Percentiles rank a stretch among this genome's conserved stretches.
Evolutionary conservation across 2,797 vertebrate genomes (phyloP).

Genomic region (Urosaurus nigricauda): DNA sequence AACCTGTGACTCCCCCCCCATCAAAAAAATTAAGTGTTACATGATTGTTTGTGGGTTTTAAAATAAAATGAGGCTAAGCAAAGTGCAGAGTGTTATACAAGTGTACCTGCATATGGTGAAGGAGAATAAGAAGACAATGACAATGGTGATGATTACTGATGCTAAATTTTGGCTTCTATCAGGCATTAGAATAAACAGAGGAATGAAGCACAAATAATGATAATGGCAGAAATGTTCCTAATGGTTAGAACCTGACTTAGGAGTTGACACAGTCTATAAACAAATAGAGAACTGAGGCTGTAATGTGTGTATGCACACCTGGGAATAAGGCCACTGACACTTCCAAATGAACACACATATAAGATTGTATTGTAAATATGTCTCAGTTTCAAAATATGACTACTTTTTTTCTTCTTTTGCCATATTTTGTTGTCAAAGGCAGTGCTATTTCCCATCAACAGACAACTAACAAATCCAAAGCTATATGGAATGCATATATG

Average conservation of each 20-base stretch:
- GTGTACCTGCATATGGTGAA: neutral
- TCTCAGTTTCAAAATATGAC: neutral
- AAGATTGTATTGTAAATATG: neutral
- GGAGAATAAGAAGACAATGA: neutral
- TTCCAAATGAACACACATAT: neutral
- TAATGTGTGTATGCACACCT: neutral
- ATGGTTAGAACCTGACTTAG: neutral
- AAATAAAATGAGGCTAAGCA: neutral
- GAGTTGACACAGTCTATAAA: conserved; percentile 24
- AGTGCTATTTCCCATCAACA: conserved; percentile 46
- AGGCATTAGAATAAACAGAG: neutral
- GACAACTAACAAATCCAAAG: conserved; percentile 58
- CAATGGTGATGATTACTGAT: neutral
- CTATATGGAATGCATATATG: conserved; percentile 67
- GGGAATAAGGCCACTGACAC: neutral
- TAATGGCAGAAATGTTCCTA: conserved; percentile 29
- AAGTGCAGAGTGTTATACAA: neutral
- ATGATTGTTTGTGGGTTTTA: neutral
- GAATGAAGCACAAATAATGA: neutral
- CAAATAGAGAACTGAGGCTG: neutral
- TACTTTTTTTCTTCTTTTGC: neutral
- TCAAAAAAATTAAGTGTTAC: neutral
- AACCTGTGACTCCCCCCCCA: neutral
- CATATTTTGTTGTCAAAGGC: conserved; percentile 46
- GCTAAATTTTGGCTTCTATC: neutral